Conservation (phyloP, 2,113 vertebrate species). For the Mustelus asterias region DNA sequence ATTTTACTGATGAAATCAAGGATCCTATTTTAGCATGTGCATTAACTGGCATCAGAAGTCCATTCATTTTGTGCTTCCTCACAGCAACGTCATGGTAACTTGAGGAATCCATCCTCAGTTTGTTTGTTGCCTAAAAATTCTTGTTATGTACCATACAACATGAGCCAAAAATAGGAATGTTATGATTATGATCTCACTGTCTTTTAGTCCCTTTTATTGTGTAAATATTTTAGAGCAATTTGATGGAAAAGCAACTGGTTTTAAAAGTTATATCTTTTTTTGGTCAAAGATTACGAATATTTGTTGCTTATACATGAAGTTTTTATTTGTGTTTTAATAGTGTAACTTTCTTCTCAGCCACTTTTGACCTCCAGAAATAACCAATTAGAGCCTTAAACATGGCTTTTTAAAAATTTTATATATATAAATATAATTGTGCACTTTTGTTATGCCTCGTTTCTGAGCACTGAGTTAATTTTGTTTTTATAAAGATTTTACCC, state of each 20-base stretch:
- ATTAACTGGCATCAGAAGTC: constrained; percentile 8
- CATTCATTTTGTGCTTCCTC: neutral
- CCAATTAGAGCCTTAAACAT: neutral
- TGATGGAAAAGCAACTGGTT: neutral
- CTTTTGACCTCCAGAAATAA: constrained; percentile 24
- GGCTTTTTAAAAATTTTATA: constrained; percentile 9
- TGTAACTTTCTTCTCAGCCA: constrained; percentile 2
- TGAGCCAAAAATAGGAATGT: constrained; percentile 14
- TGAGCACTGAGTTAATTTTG: constrained; percentile 33
- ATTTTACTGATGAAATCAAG: constrained; percentile 12
- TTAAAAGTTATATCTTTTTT: neutral
- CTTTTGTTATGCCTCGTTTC: constrained; percentile 35
- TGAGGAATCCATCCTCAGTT: neutral
- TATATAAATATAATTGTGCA: constrained; percentile 28
- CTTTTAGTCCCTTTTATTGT: neutral
- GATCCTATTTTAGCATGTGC: neutral
- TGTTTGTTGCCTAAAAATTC: neutral
- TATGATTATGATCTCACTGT: neutral
- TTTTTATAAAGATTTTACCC: constrained; percentile 21
- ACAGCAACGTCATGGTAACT: neutral
- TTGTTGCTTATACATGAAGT: neutral
- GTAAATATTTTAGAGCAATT: constrained; percentile 23
- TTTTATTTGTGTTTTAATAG: neutral
- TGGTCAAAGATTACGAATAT: neutral
- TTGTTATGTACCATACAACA: neutral